Conservation (phyloP, 2,113 vertebrate genomes). For the Orthonyx spaldingii region DNA sequence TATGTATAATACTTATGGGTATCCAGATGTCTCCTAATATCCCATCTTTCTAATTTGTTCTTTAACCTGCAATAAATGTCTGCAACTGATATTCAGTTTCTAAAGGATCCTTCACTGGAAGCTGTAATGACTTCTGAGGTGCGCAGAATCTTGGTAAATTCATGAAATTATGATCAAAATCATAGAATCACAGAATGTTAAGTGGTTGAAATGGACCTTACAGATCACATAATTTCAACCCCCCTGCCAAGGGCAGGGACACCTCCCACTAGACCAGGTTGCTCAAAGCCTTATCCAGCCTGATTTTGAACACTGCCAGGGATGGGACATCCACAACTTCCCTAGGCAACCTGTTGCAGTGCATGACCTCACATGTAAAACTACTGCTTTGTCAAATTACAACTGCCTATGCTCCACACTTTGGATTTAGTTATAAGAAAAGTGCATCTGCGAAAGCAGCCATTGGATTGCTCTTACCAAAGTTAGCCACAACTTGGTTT, state of each 20-base stretch:
- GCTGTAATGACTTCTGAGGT: neutral
- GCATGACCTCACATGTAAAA: neutral
- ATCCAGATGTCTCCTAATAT: neutral
- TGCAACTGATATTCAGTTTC: neutral
- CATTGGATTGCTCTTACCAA: neutral
- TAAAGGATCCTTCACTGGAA: neutral
- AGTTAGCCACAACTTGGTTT: neutral
- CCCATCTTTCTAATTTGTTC: neutral
- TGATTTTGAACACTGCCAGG: neutral
- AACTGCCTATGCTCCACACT: neutral
- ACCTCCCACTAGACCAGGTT: neutral
- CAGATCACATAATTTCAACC: neutral
- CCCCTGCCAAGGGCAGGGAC: neutral
- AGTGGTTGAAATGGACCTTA: neutral
- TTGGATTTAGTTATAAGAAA: neutral
- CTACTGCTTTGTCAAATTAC: neutral
- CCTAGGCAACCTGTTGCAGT: neutral
- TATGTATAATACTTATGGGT: neutral
- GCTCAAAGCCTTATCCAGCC: neutral
- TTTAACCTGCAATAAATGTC: neutral
- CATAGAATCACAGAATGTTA: neutral
- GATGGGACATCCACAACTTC: neutral
- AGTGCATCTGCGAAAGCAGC: neutral
- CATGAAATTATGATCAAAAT: neutral
- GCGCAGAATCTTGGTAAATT: neutral